Conservation (phyloP, 2,888 invertebrate species). For the Drosophila differens region DNA sequence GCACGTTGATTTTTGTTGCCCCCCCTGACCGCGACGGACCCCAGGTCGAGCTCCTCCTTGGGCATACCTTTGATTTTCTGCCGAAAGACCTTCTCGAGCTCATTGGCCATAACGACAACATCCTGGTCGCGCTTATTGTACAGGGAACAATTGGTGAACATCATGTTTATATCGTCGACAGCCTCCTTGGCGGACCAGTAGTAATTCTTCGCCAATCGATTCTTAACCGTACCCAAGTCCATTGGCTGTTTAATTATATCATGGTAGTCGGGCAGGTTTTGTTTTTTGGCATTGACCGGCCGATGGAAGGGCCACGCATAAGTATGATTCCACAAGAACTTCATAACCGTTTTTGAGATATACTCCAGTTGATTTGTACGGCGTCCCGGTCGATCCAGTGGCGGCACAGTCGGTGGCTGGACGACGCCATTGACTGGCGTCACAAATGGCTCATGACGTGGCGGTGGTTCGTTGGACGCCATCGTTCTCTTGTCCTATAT, state of each 20-base stretch:
- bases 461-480: constrained; percentile 86
- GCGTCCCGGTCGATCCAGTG: constrained; percentile 94
- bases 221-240: constrained; percentile 99
- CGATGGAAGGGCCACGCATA: constrained; percentile 99
- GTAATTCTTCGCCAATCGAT: constrained; percentile 96
- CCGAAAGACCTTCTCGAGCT: constrained; percentile 95
- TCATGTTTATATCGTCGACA: constrained; percentile 97
- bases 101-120: constrained; percentile 98
- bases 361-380: constrained; percentile 97
- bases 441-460: constrained; percentile 90
- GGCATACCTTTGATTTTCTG: constrained; percentile 97
- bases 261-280: constrained; percentile 98
- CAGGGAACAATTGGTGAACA: constrained; percentile 99
- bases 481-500: constrained; percentile 38
- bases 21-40: constrained; percentile 89
- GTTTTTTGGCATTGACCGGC: constrained; percentile 98
- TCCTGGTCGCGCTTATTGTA: constrained; percentile 99
- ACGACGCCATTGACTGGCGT: constrained; percentile 95
- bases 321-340: constrained; percentile 98
- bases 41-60: constrained; percentile 95
- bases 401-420: constrained; percentile 93
- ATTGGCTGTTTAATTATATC: constrained; percentile 98
- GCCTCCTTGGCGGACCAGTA: constrained; percentile 98
- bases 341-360: constrained; percentile 96
- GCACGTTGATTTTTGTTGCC: constrained; percentile 87